These are phyloP conservation scores for Nilaparvata lugens DNA, from an alignment of 1,140 invertebrate genomes.

Conservation along the genomic window DNA sequence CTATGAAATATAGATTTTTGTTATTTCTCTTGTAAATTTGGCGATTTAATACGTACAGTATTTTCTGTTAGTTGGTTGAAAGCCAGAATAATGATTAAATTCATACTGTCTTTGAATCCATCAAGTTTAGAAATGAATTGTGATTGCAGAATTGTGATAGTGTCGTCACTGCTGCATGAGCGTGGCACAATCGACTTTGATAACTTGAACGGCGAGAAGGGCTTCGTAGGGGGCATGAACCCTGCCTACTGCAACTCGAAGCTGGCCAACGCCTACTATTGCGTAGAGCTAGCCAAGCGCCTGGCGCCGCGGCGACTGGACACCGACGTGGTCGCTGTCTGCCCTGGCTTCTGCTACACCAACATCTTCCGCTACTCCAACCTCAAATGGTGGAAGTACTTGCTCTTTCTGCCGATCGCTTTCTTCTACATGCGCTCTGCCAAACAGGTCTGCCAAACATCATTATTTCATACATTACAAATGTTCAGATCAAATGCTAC, in stretches of 20 bases:
- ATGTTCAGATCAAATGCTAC: too few species aligned
- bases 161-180: slow-evolving; percentile 46
- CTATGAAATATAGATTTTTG: too few species aligned
- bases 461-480: too few species aligned
- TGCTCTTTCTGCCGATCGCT: slow-evolving; percentile 56
- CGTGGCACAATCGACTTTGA: slow-evolving; percentile 62
- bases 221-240: slow-evolving; percentile 42
- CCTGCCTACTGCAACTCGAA: slow-evolving; percentile 72
- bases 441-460: slow-evolving; percentile 57
- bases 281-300: slow-evolving; percentile 47
- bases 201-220: slow-evolving; percentile 51
- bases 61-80: too few species aligned
- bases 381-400: slow-evolving; percentile 58
- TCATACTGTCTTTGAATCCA: slow-evolving; percentile 14
- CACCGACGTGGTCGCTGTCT: slow-evolving; percentile 58
- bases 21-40: too few species aligned
- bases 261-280: slow-evolving; percentile 64
- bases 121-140: too few species aligned
- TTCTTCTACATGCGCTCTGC: slow-evolving; percentile 60
- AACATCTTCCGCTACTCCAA: slow-evolving; percentile 58
- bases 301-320: background rate
- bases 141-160: slow-evolving; percentile 42
- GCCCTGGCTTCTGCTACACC: slow-evolving; percentile 79
- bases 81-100: background rate
- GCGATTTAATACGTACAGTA: too few species aligned